Evolutionary conservation across 2,797 vertebrate species (phyloP).

Genomic region (Simalia tracyae): DNA sequence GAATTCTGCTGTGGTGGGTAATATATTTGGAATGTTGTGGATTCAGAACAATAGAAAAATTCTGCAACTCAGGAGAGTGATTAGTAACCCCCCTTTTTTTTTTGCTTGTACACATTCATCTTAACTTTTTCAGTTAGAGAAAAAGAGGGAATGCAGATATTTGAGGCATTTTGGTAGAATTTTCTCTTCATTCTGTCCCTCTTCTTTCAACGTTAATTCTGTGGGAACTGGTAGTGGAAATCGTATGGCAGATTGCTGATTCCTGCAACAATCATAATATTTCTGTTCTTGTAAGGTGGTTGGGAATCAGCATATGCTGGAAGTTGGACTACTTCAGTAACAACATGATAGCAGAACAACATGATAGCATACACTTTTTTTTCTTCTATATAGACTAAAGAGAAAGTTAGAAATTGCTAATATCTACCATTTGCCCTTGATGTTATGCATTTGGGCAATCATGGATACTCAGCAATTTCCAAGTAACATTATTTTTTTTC

Average conservation of each 20-base stretch:
- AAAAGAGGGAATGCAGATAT: neutral
- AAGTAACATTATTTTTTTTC: neutral
- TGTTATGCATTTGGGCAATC: neutral
- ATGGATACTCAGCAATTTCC: neutral
- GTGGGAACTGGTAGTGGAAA: too few relatives aligned
- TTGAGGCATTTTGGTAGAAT: neutral
- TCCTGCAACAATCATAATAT: neutral
- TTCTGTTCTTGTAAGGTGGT: neutral
- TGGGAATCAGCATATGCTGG: neutral
- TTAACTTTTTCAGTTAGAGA: neutral
- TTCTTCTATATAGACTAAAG: neutral
- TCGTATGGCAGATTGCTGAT: neutral
- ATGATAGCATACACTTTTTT: neutral
- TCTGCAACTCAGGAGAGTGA: neutral
- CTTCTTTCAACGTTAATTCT: neutral
- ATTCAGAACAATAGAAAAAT: neutral
- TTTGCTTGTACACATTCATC: neutral
- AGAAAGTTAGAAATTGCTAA: neutral
- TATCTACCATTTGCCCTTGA: neutral
- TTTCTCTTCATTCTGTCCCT: neutral
- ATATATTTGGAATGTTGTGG: neutral
- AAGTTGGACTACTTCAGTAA: neutral
- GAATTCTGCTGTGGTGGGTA: neutral
- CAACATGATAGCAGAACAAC: neutral
- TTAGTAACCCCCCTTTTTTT: neutral